Base-by-base conservation (phyloP, 1,140 invertebrate species). In the Drosophila aff. region DNA sequence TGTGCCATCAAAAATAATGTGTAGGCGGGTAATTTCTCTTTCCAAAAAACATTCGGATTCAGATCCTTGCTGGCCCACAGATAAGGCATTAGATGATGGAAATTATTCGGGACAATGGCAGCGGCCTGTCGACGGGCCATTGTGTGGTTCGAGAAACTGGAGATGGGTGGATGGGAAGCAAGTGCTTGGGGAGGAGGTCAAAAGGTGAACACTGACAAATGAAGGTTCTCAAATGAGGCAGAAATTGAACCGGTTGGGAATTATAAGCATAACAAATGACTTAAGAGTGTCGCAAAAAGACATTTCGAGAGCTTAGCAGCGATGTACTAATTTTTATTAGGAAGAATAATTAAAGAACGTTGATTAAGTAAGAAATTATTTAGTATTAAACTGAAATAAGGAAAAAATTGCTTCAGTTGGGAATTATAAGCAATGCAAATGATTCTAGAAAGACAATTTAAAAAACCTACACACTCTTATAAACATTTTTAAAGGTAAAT, bases 1-100 rank as follows among this genome's bases (percentile, higher is more conserved):
- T 90, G 78, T 90, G 81, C 85, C 85, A 89, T 89, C 81, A 89
- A 90, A 90, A 66, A 65, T 89, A 89, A 89, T 90, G 84, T 18
- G 44, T 67, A 52, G 84, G 72, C 64, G 67, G 83, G 49, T 67
- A 55, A 76, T 58, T 18, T 18, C 33, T 13, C 18, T 21, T 26
- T 15, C 46, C 15, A 11, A 40, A 36, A 16, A 26, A 11, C 23
- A 23, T 23, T 23, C 23, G 23, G 15, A 65, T 16, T 49, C 21
- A 26, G 21, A 58, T 43, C 49, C 53, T 46, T 43, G 47, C 31
- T 53, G 36, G 36, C 38, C 36, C 15, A 10, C 26, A 77, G 75
- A 77, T 77, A 77, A 77, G 41, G 75, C 71, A 76, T 77, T 77
- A 69, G 74, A 77, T 77, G 75, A 77, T 77, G 75, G 74, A 77